Conservation (phyloP, 2,113 vertebrate species). For the Halcyon malimbica region DNA sequence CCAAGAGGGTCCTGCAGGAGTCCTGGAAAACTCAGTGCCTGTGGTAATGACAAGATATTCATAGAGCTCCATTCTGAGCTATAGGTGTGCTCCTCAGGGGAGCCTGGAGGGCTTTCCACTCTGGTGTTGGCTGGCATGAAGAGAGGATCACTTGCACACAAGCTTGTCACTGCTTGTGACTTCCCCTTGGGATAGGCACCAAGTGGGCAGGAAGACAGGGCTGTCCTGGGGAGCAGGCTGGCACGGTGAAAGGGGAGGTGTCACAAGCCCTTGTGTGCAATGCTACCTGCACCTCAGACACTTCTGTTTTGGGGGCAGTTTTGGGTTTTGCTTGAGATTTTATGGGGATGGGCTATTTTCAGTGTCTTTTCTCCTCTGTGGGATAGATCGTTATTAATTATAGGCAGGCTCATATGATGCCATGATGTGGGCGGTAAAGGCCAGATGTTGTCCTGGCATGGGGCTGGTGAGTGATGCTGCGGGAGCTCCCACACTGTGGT, state of each 20-base stretch:
- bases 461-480: neutral
- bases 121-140: neutral
- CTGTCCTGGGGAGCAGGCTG: neutral
- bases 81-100: accelerated
- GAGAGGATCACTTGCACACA: neutral
- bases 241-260: constrained; percentile 11
- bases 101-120: neutral
- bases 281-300: neutral
- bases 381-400: neutral
- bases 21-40: neutral
- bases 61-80: neutral
- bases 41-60: neutral
- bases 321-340: neutral
- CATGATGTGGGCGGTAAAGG: neutral
- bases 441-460: too few species aligned
- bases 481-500: accelerated
- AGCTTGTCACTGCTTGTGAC: neutral
- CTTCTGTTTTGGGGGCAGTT: neutral
- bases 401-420: neutral
- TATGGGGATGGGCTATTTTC: neutral
- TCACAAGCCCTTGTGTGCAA: neutral
- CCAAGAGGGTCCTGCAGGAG: neutral
- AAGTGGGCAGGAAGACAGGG: neutral
- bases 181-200: neutral
- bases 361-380: neutral